Percentiles rank a stretch among this genome's conserved stretches.
phyloP scores from a whole-genome alignment of 2,888 invertebrate genomes.

The Campopleginae sp. region DNA sequence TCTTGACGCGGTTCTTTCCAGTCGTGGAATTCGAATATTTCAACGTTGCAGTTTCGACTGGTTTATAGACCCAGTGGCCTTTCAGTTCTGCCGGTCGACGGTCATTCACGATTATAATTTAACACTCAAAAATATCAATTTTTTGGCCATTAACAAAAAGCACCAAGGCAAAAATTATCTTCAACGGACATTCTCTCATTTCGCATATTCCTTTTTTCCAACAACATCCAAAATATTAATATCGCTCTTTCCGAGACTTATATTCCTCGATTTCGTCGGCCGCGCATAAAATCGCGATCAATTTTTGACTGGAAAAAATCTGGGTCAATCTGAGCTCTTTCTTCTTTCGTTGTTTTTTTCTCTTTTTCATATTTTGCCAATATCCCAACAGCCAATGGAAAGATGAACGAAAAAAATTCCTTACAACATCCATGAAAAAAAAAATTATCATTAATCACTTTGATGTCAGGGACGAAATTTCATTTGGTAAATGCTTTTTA shows the following conservation, averaged over 20 bases:
- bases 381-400: background rate
- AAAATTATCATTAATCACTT: background rate
- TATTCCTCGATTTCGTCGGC: slow-evolving; percentile 24
- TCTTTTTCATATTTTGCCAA: background rate
- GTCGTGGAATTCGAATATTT: background rate
- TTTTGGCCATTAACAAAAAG: background rate
- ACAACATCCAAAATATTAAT: background rate
- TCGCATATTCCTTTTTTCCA: slow-evolving; percentile 28
- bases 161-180: slow-evolving; percentile 8
- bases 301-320: slow-evolving; percentile 2
- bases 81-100: background rate
- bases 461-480: background rate
- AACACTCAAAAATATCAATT: background rate
- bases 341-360: background rate
- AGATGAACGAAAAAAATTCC: background rate
- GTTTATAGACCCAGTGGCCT: slow-evolving; percentile 11
- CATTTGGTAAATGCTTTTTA: background rate
- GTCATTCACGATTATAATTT: background rate
- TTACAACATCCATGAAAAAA: background rate
- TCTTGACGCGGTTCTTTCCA: background rate
- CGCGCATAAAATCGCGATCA: slow-evolving; percentile 15
- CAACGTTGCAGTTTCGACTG: background rate
- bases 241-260: slow-evolving; percentile 38
- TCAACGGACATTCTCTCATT: slow-evolving; percentile 9
- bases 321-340: background rate